Evolutionary conservation across 2,888 invertebrate genomes (phyloP), one percentile per base, ranked within the genome.

Genomic region (Acronicta psi): DNA sequence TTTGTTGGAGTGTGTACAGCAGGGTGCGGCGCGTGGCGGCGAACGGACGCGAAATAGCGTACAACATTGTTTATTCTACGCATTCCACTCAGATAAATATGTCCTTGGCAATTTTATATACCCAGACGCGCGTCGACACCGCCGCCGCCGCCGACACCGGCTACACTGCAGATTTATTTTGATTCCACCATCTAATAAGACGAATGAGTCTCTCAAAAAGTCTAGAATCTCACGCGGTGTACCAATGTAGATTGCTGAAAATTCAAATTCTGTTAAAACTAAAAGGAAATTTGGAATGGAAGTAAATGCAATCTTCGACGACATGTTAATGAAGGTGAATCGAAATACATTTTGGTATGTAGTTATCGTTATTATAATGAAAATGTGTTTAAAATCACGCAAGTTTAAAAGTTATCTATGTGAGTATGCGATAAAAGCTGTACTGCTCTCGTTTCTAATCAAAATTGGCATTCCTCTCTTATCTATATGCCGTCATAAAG

Each of bases 81-180:
- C 91, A 93, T 93, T 87, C 92, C 92, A 78, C 83, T 84, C 88
- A 89, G 91, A 93, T 93, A 92, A 90, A 92, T 89, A 88, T 92
- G 92, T 92, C 93, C 94, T 92, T 93, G 93, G 88, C 80, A 79
- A 86, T 90, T 91, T 88, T 89, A 86, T 88, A 85, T 84, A 70
- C 72, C 73, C 80, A 85, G 83, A 86, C 84, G 85, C 82, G 77
- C 80, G 81, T 79, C 83, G 79, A 75, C 70, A 72, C 72, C 66
- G 74, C 73, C 79, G 73, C 71, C 78, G 71, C 66, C 54, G 71
- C 63, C 74, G 75, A 71, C 74, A 69, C 65, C 67, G 69, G 74
- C 70, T 79, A 77, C 75, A 77, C 65, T 75, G 77, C 77, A 73
- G 75, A 82, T 87, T 83, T 87, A 86, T 86, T 88, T 82, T 75